Conservation (phyloP, 1,140 invertebrate genomes). For the Ceratitis capitata region DNA sequence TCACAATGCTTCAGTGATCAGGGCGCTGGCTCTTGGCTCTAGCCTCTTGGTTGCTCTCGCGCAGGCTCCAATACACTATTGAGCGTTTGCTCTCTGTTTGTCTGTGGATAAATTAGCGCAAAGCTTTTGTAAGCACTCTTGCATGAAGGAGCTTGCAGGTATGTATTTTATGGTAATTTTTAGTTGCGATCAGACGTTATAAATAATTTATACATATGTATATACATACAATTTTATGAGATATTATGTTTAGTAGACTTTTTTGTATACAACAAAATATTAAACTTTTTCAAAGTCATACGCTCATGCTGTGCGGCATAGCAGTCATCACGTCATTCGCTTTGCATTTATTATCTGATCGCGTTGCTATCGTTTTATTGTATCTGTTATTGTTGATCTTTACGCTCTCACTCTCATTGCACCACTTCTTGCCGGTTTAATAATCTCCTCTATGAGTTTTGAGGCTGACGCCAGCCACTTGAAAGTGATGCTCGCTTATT, state of each 20-base stretch:
- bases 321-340: not conserved
- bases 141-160: not conserved
- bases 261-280: not conserved
- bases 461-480: not conserved
- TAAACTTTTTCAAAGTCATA: not conserved
- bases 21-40: too few relatives aligned
- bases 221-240: not conserved
- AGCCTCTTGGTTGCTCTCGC: not conserved
- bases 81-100: not conserved
- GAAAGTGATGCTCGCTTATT: not conserved
- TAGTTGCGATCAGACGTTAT: not conserved
- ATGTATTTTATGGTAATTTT: not conserved
- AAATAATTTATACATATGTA: too few relatives aligned
- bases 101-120: not conserved
- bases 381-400: slow-evolving; percentile 10
- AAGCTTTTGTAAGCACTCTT: not conserved
- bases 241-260: not conserved
- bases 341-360: not conserved
- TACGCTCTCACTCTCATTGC: slow-evolving; percentile 26
- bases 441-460: not conserved
- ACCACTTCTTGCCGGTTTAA: not conserved
- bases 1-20: slow-evolving; percentile 13
- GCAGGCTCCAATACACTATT: not conserved
- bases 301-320: not conserved
- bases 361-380: not conserved